phyloP scores from a whole-genome alignment of 2,888 invertebrate species.

The Crossocerus cetratus region DNA sequence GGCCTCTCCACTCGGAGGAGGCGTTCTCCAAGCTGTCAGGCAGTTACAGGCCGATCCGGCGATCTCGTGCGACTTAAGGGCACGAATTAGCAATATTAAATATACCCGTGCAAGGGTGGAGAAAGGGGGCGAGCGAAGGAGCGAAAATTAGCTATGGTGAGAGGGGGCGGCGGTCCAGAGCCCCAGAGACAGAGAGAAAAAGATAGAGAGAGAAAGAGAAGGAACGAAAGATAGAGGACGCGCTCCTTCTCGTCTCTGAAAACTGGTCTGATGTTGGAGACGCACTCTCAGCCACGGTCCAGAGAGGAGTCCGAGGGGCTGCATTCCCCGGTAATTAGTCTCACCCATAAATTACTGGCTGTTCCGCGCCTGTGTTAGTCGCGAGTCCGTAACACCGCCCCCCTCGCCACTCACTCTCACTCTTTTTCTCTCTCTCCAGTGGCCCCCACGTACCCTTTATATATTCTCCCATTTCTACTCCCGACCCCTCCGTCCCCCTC shows the following conservation, averaged over 20 bases:
- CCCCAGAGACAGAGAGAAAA: not conserved
- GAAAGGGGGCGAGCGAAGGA: slow-evolving; percentile 11
- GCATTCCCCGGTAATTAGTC: slow-evolving; percentile 75
- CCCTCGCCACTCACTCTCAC: slow-evolving; percentile 24
- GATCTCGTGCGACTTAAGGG: slow-evolving; percentile 12
- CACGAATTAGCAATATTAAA: slow-evolving; percentile 32
- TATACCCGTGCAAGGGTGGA: slow-evolving; percentile 16
- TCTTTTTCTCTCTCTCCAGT: not conserved
- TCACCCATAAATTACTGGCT: slow-evolving; percentile 74
- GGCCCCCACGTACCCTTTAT: not conserved
- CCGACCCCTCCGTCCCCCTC: slow-evolving; percentile 8
- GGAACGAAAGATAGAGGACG: slow-evolving; percentile 14
- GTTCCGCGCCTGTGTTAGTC: slow-evolving; percentile 71
- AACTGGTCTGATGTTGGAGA: slow-evolving; percentile 53
- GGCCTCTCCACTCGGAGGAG: too few species aligned
- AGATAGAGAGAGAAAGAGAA: slow-evolving; percentile 3
- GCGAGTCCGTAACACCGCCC: slow-evolving; percentile 56
- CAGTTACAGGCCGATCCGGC: slow-evolving; percentile 9
- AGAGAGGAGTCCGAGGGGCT: slow-evolving; percentile 69
- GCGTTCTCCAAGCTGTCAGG: not conserved
- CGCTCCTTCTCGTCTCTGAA: slow-evolving; percentile 52
- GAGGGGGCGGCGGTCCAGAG: slow-evolving; percentile 14
- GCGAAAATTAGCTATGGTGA: slow-evolving; percentile 12
- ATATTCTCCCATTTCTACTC: slow-evolving; percentile 24
- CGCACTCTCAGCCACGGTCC: slow-evolving; percentile 53